phyloP scores from a whole-genome alignment of 2,113 vertebrate genomes.

The Hippopotamus amphibius region DNA sequence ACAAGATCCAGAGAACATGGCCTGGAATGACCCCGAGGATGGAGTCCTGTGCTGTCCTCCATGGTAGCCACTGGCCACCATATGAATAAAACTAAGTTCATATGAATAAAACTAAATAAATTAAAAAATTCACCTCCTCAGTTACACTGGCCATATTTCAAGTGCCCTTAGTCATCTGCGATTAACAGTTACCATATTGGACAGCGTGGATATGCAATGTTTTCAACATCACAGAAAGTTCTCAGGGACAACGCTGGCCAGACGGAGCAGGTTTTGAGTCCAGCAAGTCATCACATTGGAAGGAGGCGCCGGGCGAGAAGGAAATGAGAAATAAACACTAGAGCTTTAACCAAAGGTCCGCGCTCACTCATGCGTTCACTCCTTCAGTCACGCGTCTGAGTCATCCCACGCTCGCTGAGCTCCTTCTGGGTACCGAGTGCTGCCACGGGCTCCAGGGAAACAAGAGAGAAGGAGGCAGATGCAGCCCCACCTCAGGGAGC shows the following conservation, averaged over 20 bases:
- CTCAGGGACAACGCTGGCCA: not conserved
- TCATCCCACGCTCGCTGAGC: not conserved
- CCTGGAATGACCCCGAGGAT: not conserved
- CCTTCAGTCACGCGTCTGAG: too few relatives aligned
- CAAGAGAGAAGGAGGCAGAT: not conserved
- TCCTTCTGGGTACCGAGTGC: not conserved
- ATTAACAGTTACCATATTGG: not conserved
- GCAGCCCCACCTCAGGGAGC: not conserved
- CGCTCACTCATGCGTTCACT: fast-evolving
- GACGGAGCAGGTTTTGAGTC: not conserved
- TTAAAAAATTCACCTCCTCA: not conserved
- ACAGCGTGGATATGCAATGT: not conserved
- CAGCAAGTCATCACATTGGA: not conserved
- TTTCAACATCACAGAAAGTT: not conserved
- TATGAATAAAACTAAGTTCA: not conserved
- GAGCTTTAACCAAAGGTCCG: not conserved
- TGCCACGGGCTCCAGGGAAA: not conserved
- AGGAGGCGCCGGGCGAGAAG: not conserved
- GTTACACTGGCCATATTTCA: not conserved
- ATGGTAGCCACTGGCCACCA: not conserved
- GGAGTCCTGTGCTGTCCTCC: not conserved
- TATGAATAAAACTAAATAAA: not conserved
- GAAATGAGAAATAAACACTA: not conserved
- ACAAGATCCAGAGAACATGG: fast-evolving
- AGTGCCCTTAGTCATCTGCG: not conserved